These are phyloP conservation scores for Leptogaster cylindrica DNA, from an alignment of 2,888 invertebrate species.

Conservation along the genomic window DNA sequence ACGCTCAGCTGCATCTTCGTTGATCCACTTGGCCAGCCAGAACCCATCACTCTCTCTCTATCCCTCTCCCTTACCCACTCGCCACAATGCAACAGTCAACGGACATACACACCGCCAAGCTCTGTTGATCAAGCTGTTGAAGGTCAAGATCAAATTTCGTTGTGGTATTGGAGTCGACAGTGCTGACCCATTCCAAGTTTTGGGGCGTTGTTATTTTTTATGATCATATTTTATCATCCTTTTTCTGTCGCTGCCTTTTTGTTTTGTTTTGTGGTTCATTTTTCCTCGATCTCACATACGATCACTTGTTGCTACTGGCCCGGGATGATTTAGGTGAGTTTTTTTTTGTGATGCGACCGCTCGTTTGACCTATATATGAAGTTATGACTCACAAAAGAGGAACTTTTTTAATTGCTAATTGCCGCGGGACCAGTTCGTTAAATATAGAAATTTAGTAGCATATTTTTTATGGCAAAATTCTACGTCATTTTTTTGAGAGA, in stretches of 20 bases:
- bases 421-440: too few relatives aligned
- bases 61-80: not conserved
- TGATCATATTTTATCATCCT: too few relatives aligned
- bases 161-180: conserved; percentile 12
- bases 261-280: not conserved
- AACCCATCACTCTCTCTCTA: not conserved
- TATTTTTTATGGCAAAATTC: too few relatives aligned
- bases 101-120: not conserved
- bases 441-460: too few relatives aligned
- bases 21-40: not conserved
- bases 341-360: conserved; percentile 12
- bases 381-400: too few relatives aligned
- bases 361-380: conserved; percentile 8
- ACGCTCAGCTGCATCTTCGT: not conserved
- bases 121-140: conserved; percentile 1
- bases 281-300: not conserved
- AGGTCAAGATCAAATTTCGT: conserved; percentile 23
- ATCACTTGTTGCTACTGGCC: not conserved
- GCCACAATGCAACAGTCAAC: not conserved
- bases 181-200: not conserved
- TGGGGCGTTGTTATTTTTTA: too few relatives aligned
- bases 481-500: too few relatives aligned
- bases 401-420: conserved; percentile 12
- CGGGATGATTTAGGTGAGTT: too few relatives aligned
- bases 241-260: not conserved